Base-by-base conservation (phyloP, 2,113 vertebrate species). In the Arvicanthis niloticus region DNA sequence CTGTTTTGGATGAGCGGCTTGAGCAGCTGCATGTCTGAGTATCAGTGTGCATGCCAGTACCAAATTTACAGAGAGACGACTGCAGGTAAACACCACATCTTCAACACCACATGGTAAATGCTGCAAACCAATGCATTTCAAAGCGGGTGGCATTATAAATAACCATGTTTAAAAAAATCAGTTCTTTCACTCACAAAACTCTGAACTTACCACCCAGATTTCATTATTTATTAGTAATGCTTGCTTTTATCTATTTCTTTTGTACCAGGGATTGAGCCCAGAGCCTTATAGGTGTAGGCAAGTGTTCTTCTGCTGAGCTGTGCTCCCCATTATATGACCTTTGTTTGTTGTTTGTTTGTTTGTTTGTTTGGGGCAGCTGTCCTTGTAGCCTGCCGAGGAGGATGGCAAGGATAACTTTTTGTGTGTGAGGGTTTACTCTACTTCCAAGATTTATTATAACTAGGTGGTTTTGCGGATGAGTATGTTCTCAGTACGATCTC, bases 401-500 rank as follows among this genome's bases (percentile, higher is more conserved):
- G 34, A 45, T 45, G 10, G 91, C 24, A 42, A 89, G 29, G 37
- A 82, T 67, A 90, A 89, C 40, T 87, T 67, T 51, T 24, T 88
- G 56, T 92, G 77, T 78, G 7, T 51, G 34, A 17, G 51, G 8
- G 13, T 16, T 75, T 56, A 17, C 24, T 31, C 87, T 84, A 10
- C 34, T 29, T 58, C n/a, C 31, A 1, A 78, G 24, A 76, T 48
- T 86, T 90, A 62, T 85, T 78, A 19, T 73, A 89, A n/a, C 21
- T 76, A 73, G 81, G 51, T 24, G 26, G 37, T 85, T 82, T 31
- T 48, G 53, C 80, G 73, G 51, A 34, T 80, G 21, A 70, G 51
- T 92, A 3, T 40, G 81, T 97, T 94, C 76, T 88, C 97, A 62
- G 51, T 77, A 91, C 93, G 80, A 5, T 45, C 26, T 84, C 37